A percentile compares a stretch with the other conserved stretches of the same genome.
Evolutionary conservation across 2,113 vertebrate species (phyloP).

Genomic region (Notarius lentiginosus): DNA sequence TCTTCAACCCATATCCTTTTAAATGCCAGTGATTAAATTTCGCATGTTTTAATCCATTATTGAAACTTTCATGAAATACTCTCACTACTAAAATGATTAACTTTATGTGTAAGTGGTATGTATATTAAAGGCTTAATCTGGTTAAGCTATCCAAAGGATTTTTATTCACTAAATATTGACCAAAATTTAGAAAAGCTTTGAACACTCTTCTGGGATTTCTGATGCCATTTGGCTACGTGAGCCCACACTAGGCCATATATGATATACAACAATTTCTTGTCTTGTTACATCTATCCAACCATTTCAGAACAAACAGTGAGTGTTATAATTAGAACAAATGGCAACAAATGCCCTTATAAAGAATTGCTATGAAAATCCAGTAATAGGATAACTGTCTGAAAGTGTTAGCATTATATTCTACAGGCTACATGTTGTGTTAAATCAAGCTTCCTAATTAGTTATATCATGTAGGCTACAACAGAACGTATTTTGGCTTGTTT

Average conservation of each 20-base stretch:
- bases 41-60: slow-evolving; percentile 43
- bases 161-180: slow-evolving; percentile 43
- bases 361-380: neutral
- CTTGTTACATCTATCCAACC: neutral
- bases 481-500: too few species aligned
- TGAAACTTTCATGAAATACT: slow-evolving; percentile 45
- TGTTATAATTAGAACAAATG: neutral
- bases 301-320: neutral
- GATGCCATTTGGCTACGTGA: neutral
- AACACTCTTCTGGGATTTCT: neutral
- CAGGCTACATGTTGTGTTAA: neutral
- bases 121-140: slow-evolving; percentile 40
- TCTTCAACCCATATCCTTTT: slow-evolving; percentile 14
- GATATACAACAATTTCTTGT: neutral
- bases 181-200: slow-evolving; percentile 28
- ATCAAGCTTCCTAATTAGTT: neutral
- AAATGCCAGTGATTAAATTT: slow-evolving; percentile 35
- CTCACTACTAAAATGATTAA: slow-evolving; percentile 16
- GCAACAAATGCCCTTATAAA: neutral
- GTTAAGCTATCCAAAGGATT: slow-evolving; percentile 12
- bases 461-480: too few species aligned
- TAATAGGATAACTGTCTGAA: neutral
- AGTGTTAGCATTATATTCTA: neutral
- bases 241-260: neutral
- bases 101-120: slow-evolving; percentile 28